These are phyloP conservation scores for Centrocercus urophasianus DNA, from an alignment of 2,113 vertebrate species.

Conservation along the genomic window DNA sequence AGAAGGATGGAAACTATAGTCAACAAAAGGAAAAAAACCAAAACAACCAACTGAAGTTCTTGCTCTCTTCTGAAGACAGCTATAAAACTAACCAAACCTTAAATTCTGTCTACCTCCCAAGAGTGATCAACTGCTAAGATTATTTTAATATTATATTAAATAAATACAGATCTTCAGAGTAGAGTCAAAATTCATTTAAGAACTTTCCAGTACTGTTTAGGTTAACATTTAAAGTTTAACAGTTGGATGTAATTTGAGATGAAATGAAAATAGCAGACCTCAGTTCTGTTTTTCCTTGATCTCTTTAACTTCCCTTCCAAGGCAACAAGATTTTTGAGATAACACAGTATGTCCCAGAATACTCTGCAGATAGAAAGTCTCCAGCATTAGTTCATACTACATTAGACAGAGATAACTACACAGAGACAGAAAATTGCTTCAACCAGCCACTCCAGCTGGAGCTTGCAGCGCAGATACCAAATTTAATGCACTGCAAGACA, in stretches of 20 bases:
- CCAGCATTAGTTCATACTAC: neutral
- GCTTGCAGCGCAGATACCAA: neutral
- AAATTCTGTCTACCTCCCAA: neutral
- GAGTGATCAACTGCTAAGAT: neutral
- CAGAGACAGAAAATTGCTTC: neutral
- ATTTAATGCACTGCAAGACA: conserved; percentile 27
- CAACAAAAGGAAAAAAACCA: neutral
- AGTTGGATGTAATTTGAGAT: conserved; percentile 28
- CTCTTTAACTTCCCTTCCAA: neutral
- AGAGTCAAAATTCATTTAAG: conserved; percentile 1
- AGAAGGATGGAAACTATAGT: neutral
- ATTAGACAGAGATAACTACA: neutral
- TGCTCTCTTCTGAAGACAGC: neutral
- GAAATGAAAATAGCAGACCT: neutral
- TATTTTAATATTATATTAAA: conserved; percentile 26
- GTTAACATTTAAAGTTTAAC: conserved; percentile 5
- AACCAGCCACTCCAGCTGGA: neutral
- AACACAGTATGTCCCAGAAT: neutral
- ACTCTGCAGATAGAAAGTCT: neutral
- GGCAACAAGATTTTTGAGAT: neutral
- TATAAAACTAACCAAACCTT: neutral
- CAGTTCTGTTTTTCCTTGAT: neutral
- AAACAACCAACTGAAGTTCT: neutral
- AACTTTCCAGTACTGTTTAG: neutral
- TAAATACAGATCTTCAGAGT: conserved; percentile 4